phyloP scores from a whole-genome alignment of 2,797 vertebrate species.

The Chlorospingus flavigularis region DNA sequence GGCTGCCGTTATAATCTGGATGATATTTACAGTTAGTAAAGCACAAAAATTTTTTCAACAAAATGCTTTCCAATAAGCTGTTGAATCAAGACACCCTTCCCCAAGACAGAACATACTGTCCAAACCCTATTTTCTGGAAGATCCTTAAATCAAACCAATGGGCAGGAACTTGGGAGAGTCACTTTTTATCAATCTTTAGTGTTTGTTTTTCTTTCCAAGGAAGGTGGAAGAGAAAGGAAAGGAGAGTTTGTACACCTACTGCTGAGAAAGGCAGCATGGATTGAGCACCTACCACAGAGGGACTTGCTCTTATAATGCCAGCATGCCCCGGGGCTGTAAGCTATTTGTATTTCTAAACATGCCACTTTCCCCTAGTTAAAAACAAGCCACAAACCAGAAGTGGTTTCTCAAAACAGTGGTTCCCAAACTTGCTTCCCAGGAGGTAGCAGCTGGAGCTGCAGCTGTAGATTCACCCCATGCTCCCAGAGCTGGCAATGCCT shows the following conservation, averaged over 20 bases:
- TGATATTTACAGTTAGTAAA: neutral
- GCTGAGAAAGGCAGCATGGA: neutral
- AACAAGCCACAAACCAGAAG: neutral
- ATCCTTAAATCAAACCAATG: neutral
- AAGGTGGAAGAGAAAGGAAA: neutral
- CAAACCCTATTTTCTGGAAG: neutral
- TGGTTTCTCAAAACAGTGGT: neutral
- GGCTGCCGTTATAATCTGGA: neutral
- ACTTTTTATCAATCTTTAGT: neutral
- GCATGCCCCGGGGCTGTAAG: neutral
- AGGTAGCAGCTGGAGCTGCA: neutral
- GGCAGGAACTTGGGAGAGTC: neutral
- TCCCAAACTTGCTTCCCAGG: neutral
- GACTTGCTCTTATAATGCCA: neutral
- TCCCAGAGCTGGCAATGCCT: neutral
- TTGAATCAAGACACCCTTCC: neutral
- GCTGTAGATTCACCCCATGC: fast-evolving
- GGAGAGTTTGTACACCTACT: neutral
- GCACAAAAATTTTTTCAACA: neutral
- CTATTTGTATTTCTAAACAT: neutral
- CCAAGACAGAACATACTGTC: neutral
- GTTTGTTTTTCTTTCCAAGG: neutral
- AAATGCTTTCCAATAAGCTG: neutral
- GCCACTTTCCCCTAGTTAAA: neutral
- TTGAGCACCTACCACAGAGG: neutral